Evolutionary conservation across 64 coral and sea anemone species (phyloP).

Genomic region (Montipora sp.): DNA sequence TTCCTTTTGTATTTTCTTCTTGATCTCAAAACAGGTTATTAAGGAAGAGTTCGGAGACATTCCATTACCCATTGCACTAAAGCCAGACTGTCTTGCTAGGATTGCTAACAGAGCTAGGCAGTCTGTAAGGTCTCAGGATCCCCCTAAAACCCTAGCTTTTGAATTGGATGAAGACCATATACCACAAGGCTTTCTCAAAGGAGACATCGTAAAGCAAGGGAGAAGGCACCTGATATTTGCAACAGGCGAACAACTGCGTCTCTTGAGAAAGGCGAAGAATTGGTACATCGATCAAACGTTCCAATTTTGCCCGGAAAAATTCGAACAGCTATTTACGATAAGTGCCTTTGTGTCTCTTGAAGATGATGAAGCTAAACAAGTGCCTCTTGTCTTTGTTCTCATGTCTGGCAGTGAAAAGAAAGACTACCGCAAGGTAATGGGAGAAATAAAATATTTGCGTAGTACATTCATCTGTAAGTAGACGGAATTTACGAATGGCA

Average conservation of each 20-base stretch:
- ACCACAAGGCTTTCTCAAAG: not conserved
- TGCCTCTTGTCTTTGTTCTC: conserved; percentile 6
- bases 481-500: too few relatives aligned
- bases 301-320: not conserved
- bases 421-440: not conserved
- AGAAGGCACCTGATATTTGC: conserved; percentile 11
- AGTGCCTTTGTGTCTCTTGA: not conserved
- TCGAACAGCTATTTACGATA: not conserved
- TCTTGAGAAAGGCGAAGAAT: conserved; percentile 4
- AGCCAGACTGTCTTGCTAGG: not conserved
- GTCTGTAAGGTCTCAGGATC: not conserved
- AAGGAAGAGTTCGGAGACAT: not conserved
- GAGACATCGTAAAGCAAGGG: not conserved
- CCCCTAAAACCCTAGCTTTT: not conserved
- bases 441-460: too few relatives aligned
- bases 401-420: conserved; percentile 13
- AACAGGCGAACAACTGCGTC: not conserved
- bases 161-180: not conserved
- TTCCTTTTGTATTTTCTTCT: too few relatives aligned
- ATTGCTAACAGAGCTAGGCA: not conserved
- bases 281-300: conserved; percentile 11
- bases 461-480: too few relatives aligned
- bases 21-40: not conserved
- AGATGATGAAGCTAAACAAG: not conserved
- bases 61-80: not conserved